Conservation (phyloP, 1,140 invertebrate genomes). For the Tetragnatha versicolor region DNA sequence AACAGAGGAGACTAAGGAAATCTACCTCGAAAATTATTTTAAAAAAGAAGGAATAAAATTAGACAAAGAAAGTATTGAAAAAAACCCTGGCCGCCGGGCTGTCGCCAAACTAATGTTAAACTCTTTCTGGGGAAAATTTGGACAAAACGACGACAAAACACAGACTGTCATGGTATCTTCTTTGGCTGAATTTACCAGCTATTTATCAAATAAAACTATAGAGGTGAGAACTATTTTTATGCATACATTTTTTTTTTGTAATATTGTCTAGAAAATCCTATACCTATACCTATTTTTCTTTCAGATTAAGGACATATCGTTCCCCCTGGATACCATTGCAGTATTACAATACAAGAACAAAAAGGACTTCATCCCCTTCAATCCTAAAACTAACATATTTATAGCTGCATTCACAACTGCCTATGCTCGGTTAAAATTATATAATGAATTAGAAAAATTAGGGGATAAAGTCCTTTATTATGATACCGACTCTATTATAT, state of each 20-base stretch:
- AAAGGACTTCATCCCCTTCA: neutral
- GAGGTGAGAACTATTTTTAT: neutral
- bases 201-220: neutral
- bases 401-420: conserved; percentile 16
- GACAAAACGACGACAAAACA: neutral
- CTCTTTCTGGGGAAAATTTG: conserved; percentile 9
- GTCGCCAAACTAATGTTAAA: conserved; percentile 27
- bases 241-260: neutral
- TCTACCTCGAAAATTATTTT: conserved; percentile 7
- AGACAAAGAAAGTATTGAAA: neutral
- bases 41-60: conserved; percentile 8
- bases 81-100: neutral
- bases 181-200: neutral
- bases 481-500: conserved; percentile 27
- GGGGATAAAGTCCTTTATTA: neutral
- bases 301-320: conserved; percentile 19
- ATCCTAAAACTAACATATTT: conserved; percentile 7
- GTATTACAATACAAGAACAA: neutral
- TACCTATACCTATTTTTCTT: neutral
- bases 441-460: conserved; percentile 3
- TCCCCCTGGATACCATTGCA: neutral
- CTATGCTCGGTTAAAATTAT: conserved; percentile 3
- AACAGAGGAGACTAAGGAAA: neutral
- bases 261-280: neutral
- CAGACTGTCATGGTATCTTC: neutral